Conservation (phyloP, 2,113 vertebrate genomes). For the Copsychus sechellarum region DNA sequence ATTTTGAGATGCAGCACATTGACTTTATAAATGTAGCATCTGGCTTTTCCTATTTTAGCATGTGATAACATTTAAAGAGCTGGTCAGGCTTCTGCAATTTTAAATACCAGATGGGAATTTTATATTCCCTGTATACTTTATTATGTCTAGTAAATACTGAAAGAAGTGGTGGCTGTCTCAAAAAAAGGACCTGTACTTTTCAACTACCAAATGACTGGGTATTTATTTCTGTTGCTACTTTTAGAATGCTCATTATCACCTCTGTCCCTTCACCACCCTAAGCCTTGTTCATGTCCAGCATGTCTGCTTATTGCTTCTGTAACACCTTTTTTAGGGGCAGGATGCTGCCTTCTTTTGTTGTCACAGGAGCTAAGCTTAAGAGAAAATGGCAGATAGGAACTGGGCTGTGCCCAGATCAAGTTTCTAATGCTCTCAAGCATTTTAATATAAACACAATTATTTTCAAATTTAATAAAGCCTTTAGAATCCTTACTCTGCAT, state of each 20-base stretch:
- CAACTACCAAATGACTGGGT: background rate
- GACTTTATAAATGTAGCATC: conserved; percentile 15
- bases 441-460: background rate
- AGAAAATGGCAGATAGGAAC: background rate
- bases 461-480: background rate
- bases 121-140: background rate
- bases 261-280: background rate
- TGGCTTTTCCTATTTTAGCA: conserved; percentile 11
- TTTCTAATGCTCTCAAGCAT: background rate
- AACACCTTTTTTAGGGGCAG: background rate
- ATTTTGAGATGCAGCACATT: background rate
- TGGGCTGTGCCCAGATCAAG: background rate
- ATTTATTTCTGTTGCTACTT: background rate
- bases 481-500: background rate
- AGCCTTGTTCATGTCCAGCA: background rate
- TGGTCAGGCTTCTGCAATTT: conserved; percentile 16
- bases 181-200: background rate
- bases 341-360: background rate
- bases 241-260: background rate
- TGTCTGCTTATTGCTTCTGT: background rate
- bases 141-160: background rate
- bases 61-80: background rate
- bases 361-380: background rate
- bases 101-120: background rate
- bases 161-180: background rate